phyloP scores from a whole-genome alignment of 2,888 invertebrate genomes.

The Drosophila quinaria region DNA sequence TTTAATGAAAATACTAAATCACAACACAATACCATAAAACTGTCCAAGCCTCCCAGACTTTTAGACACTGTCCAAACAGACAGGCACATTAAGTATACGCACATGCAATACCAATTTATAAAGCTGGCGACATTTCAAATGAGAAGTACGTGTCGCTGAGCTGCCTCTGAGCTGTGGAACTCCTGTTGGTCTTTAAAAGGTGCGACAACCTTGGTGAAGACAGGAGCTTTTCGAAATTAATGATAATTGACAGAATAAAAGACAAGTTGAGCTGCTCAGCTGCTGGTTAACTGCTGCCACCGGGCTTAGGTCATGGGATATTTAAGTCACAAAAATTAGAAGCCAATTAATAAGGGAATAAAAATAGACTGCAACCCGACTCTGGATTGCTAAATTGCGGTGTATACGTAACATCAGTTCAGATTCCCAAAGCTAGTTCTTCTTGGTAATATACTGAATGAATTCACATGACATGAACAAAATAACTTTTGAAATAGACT shows the following conservation, averaged over 20 bases:
- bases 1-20: too few species aligned
- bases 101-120: slow-evolving; percentile 75
- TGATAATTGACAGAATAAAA: slow-evolving; percentile 83
- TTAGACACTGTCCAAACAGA: slow-evolving; percentile 43
- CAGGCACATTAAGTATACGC: slow-evolving; percentile 55
- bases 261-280: slow-evolving; percentile 82
- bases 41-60: slow-evolving; percentile 49
- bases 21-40: slow-evolving; percentile 17
- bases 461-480: neutral
- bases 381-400: slow-evolving; percentile 30
- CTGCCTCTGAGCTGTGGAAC: neutral
- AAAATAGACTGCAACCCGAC: slow-evolving; percentile 59
- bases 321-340: slow-evolving; percentile 71
- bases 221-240: slow-evolving; percentile 77
- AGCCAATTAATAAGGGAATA: slow-evolving; percentile 73
- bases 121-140: slow-evolving; percentile 52
- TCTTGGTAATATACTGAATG: too few species aligned
- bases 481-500: neutral
- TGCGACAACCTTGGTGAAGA: slow-evolving; percentile 64
- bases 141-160: slow-evolving; percentile 41
- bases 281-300: slow-evolving; percentile 32
- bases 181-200: slow-evolving; percentile 49
- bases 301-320: slow-evolving; percentile 46
- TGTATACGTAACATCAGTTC: slow-evolving; percentile 31
- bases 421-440: neutral